Evolutionary conservation across 2,113 vertebrate species (phyloP).

Genomic region (Megaleporinus macrocephalus): DNA sequence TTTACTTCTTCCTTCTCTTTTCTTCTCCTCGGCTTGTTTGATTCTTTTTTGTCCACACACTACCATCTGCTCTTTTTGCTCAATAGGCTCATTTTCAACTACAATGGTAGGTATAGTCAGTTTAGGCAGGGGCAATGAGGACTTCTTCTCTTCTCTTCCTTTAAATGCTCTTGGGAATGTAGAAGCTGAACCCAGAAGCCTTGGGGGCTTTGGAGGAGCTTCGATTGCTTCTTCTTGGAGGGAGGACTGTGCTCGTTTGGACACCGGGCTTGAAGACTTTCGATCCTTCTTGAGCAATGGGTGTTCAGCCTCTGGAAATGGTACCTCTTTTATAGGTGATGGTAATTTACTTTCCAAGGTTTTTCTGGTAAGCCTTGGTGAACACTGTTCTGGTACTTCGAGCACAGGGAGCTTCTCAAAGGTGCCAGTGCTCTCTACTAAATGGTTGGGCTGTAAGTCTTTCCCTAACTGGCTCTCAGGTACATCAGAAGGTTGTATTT

Average conservation of each 20-base stretch:
- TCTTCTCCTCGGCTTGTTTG: slow-evolving; percentile 60
- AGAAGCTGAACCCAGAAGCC: slow-evolving; percentile 26
- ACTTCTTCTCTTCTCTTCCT: slow-evolving; percentile 59
- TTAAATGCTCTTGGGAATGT: slow-evolving; percentile 37
- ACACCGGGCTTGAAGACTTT: slow-evolving; percentile 35
- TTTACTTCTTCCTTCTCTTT: slow-evolving; percentile 74
- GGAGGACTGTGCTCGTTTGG: not conserved
- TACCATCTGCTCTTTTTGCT: slow-evolving; percentile 65
- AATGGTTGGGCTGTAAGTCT: slow-evolving; percentile 22
- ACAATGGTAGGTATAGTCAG: slow-evolving; percentile 68
- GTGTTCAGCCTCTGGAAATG: slow-evolving; percentile 6
- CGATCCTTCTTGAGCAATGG: slow-evolving; percentile 25
- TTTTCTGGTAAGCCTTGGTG: slow-evolving; percentile 63
- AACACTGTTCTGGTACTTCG: slow-evolving; percentile 71
- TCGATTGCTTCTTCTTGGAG: slow-evolving; percentile 19
- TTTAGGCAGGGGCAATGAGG: slow-evolving; percentile 47
- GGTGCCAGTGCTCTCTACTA: slow-evolving; percentile 56
- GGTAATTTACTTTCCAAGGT: slow-evolving; percentile 59
- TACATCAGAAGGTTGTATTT: not conserved
- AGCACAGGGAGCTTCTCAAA: slow-evolving; percentile 69
- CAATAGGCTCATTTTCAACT: slow-evolving; percentile 69
- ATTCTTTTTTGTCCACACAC: slow-evolving; percentile 22
- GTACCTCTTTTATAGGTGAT: slow-evolving; percentile 5
- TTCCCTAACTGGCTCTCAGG: slow-evolving; percentile 32
- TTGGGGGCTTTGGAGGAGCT: slow-evolving; percentile 35